Base-by-base conservation (phyloP, 2,113 vertebrate species). In the Apeltes quadracus region DNA sequence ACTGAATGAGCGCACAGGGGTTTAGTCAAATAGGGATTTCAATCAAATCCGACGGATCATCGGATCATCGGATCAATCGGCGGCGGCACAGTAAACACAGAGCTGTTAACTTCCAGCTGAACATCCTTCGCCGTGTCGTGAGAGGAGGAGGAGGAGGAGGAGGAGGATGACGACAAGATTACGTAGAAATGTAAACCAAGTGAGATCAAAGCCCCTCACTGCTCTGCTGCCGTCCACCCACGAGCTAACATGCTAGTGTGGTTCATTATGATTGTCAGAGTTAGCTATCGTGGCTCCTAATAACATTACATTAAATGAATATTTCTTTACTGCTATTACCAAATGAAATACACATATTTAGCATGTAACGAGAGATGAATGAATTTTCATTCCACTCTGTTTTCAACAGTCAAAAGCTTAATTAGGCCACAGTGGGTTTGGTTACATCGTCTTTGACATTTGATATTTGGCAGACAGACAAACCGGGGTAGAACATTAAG, bases 381-480 rank as follows among this genome's bases (percentile, higher is more conserved):
- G 12, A 59, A 59, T 59, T 59, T 39, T 59, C 36, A 39, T 4
- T 8, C 16, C n/a, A 41, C 22, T 39, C 29, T 29, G 9, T 56
- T n/a, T 59, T 22, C 20, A 44, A 63, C 25, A 63, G 27, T 32
- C 27, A 32, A 32, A 62, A 43, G 27, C 27, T 32, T 18, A 9
- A 36, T 59, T 32, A 50, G 55, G 54, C 32, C 39, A 16, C n/a
- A 50, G 55, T 59, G 20, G 39, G 18, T 58, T 56, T 39, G 15
- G 55, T 51, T 71, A 39, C 44, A 39, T 61, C 15, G 13, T 22
- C 46, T 46, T 43, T 68, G 66, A 61, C 22, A 59, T 39, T 15
- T 25, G 22, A 61, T 43, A 25, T 61, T 61, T 34, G 32, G 7
- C 7, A 34, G 29, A 22, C 29, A 36, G 22, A 36, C 25, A 44